Evolutionary conservation across 2,113 vertebrate genomes (phyloP), one percentile per base, ranked within the genome.

Genomic region (Tenrec ecaudatus): DNA sequence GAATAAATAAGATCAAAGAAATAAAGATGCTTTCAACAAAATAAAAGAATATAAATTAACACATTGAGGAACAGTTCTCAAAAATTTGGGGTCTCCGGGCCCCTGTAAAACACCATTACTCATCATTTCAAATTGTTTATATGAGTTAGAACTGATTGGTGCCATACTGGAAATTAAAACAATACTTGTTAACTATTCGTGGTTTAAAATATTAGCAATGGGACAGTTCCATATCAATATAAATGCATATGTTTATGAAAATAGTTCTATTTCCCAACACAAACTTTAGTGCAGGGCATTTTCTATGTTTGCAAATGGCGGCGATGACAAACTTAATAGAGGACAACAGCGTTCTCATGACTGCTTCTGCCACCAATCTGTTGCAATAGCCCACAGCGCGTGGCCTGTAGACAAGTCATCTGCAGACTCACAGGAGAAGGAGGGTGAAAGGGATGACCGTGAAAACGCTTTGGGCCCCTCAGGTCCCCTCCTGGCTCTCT

Each of bases 131-230:
- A 22, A 27, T 47, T 40, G 69, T 82, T 53, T 82, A 77, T 69
- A 10, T 47, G 47, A 86, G 20, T 79, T 86, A 64, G 27, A 73
- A 6, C 40, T 64, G 23, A 29, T 53, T 31, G 58, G 47, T 79
- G 29, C 71, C 40, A 66, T 25, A 29, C 57, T 79, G 43, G 20
- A 94, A 86, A 86, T 82, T 89, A 83, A 78, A 89, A 77, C 76
- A 43, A 33, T 68, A 64, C 82, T 60, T 33, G 29, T 86, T 62
- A 47, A 15, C 12, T 69, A 5, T 82, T 53, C 6, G 47, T 53
- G 57, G 47, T 86, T 94, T 53, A 90, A 53, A 79, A 82, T 71
- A 84, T 36, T 11, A 82, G 40, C 25, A 33, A 69, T 36, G 27
- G 33, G 27, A 22, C 33, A 23, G 40, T 47, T 78, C 10, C 76